Evolutionary conservation across 2,888 invertebrate genomes (phyloP).

Genomic region (Entomobrya proxima): DNA sequence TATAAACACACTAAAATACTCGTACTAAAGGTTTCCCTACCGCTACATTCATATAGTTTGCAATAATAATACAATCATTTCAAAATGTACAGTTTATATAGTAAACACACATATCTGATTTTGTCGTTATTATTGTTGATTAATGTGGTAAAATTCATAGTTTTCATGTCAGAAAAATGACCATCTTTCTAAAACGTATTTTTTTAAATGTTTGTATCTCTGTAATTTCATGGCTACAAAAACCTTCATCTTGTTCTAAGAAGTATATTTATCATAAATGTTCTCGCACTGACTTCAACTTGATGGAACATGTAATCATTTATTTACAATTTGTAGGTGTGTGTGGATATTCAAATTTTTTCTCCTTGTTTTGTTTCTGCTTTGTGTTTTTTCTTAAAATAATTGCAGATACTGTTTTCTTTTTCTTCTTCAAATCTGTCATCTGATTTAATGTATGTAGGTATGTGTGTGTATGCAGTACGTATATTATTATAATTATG

Average conservation of each 20-base stretch:
- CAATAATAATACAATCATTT: constrained; percentile 40
- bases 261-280: too few relatives aligned
- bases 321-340: too few relatives aligned
- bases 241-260: too few relatives aligned
- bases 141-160: not conserved
- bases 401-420: not conserved
- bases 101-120: constrained; percentile 19
- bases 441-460: constrained; percentile 19
- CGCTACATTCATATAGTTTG: not conserved
- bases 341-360: not conserved
- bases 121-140: constrained; percentile 5
- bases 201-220: too few relatives aligned
- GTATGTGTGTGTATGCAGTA: constrained; percentile 18
- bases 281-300: too few relatives aligned
- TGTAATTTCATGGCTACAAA: constrained; percentile 2
- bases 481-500: constrained; percentile 44
- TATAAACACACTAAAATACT: constrained; percentile 10
- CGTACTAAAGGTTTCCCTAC: constrained; percentile 10
- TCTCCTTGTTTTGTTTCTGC: not conserved
- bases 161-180: constrained; percentile 20
- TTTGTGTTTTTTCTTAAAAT: constrained; percentile 11
- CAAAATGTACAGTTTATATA: constrained; percentile 38
- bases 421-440: not conserved
- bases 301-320: too few relatives aligned
- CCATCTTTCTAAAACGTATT: too few relatives aligned